These are phyloP conservation scores for Machimus atricapillus DNA, from an alignment of 2,888 invertebrate genomes.

Conservation along the genomic window DNA sequence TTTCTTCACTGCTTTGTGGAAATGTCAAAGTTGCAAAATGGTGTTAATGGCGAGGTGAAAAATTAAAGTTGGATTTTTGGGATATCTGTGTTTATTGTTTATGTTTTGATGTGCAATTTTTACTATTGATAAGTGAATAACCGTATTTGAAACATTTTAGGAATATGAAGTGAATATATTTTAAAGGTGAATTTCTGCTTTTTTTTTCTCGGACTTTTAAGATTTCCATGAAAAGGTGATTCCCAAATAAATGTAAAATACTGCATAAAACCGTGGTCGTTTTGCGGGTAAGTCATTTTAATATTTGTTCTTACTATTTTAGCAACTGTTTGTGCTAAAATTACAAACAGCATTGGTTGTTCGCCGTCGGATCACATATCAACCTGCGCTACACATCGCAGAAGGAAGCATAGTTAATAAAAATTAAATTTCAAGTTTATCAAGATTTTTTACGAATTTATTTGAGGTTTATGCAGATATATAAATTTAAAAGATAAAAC, in stretches of 20 bases:
- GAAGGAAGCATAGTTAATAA: not conserved
- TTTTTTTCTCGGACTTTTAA: not conserved
- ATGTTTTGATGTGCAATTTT: not conserved
- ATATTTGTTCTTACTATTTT: not conserved
- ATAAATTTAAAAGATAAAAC: not conserved
- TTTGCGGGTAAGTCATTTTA: not conserved
- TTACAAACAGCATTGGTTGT: not conserved
- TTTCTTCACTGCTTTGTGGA: not conserved
- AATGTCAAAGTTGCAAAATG: constrained; percentile 9
- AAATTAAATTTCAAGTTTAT: not conserved
- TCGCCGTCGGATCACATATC: not conserved
- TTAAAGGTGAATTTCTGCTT: not conserved
- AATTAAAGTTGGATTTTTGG: not conserved
- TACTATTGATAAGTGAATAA: not conserved
- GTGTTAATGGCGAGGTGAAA: constrained; percentile 8
- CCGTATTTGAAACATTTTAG: not conserved
- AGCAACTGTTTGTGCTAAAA: not conserved
- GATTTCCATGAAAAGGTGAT: not conserved
- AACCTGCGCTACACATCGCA: not conserved
- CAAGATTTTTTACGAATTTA: not conserved
- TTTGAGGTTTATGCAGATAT: not conserved
- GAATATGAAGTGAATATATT: not conserved
- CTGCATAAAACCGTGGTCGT: not conserved
- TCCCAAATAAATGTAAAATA: not conserved
- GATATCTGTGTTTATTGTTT: not conserved